These are phyloP conservation scores for Sphaeramia orbicularis DNA, from an alignment of 2,797 vertebrate genomes.

Conservation along the genomic window DNA sequence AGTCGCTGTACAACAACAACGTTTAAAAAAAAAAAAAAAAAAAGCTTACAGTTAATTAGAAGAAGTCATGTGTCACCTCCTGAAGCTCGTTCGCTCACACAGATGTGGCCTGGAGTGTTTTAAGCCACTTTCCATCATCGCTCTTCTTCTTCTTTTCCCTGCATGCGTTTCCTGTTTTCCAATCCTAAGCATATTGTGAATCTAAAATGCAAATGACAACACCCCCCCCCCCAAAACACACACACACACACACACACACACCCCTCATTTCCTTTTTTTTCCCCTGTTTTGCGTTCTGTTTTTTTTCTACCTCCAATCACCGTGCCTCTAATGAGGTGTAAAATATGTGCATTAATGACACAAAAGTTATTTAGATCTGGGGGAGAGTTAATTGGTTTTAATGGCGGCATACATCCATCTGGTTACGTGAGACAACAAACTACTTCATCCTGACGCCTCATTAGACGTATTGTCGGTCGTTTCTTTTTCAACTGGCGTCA, in stretches of 20 bases:
- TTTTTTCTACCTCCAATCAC: slow-evolving; percentile 79
- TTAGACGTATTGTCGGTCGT: slow-evolving; percentile 90
- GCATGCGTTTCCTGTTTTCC: too few relatives aligned
- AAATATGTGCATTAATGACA: slow-evolving; percentile 91
- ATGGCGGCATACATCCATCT: slow-evolving; percentile 95
- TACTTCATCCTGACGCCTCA: slow-evolving; percentile 90
- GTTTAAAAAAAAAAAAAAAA: slow-evolving; percentile 18
- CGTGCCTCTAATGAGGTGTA: slow-evolving; percentile 89
- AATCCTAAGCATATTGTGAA: slow-evolving; percentile 81
- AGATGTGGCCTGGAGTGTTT: slow-evolving; percentile 85
- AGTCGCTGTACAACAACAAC: slow-evolving; percentile 67
- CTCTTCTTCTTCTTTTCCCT: slow-evolving; percentile 40
- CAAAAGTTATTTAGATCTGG: slow-evolving; percentile 94
- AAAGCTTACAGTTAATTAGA: slow-evolving; percentile 84
- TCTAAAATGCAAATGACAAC: slow-evolving; percentile 87
- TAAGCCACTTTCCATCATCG: slow-evolving; percentile 65
- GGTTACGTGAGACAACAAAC: slow-evolving; percentile 93
- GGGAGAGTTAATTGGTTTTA: slow-evolving; percentile 94
- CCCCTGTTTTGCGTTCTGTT: slow-evolving; percentile 57
- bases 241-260: too few relatives aligned
- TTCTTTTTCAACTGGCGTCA: background rate
- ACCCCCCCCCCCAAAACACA: slow-evolving; percentile 53
- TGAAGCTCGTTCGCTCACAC: slow-evolving; percentile 80
- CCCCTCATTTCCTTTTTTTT: slow-evolving; percentile 29
- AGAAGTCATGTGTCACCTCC: slow-evolving; percentile 81